Conservation (phyloP, 2,888 invertebrate genomes). For the Fissipunctia ypsillon region DNA sequence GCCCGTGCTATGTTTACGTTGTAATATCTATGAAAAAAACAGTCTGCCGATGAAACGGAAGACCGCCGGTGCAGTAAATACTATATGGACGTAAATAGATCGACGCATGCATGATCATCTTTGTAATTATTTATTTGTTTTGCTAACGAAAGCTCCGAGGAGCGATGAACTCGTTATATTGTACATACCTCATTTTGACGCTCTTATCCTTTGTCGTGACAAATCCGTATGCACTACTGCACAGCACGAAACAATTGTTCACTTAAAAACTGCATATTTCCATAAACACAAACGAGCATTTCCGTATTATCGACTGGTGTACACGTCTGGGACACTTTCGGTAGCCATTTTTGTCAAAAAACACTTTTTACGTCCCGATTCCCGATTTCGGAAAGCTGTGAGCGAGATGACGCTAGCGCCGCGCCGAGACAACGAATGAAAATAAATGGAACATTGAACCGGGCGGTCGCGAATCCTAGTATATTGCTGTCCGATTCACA, state of each 20-base stretch:
- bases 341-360: constrained; percentile 90
- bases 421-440: constrained; percentile 80
- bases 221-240: constrained; percentile 89
- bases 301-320: constrained; percentile 82
- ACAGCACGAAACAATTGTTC: constrained; percentile 89
- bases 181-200: constrained; percentile 89
- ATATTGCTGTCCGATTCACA: constrained; percentile 61
- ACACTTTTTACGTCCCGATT: constrained; percentile 84
- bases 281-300: constrained; percentile 84
- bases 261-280: constrained; percentile 88
- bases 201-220: constrained; percentile 87
- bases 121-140: constrained; percentile 89
- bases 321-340: constrained; percentile 81
- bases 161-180: constrained; percentile 81
- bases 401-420: constrained; percentile 86
- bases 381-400: constrained; percentile 83
- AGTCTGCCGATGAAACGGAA: constrained; percentile 76
- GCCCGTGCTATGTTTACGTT: constrained; percentile 84
- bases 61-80: constrained; percentile 78
- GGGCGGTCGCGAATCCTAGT: constrained; percentile 68
- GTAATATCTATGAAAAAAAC: constrained; percentile 74
- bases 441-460: constrained; percentile 83
- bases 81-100: constrained; percentile 82
- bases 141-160: constrained; percentile 85
- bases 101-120: constrained; percentile 78